Evolutionary conservation across 37 sponge, comb jelly and placozoan species (phyloP), one percentile per base, ranked within the genome.

Genomic region (Halisarca cf. caerulea): DNA sequence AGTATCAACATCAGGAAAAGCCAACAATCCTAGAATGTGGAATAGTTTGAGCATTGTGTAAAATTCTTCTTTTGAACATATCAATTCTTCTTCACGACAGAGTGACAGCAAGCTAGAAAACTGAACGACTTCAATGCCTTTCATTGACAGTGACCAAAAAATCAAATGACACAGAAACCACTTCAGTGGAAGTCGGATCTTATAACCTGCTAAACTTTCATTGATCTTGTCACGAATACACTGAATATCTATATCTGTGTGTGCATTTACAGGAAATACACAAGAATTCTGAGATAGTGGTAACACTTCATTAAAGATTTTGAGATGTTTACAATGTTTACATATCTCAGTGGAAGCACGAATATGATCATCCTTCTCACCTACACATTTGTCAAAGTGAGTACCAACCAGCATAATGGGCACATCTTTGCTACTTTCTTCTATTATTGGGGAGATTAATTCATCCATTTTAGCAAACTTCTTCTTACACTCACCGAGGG

Each of bases 21-120:
- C 35, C 1, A 68, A 68, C 1, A 68, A 4, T 1, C 69, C 69
- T 34, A 68, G 30, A 34, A 68, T 28, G 69, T 68, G 69, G 35
- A 68, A 68, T 25, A 68, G 33, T 28, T 68, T 68, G 35, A 68
- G 33, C 69, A 68, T 68, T 32, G 69, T 68, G 33, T 34, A 68
- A 34, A 68, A 30, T 34, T 68, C 69, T 1, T 68, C 69, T 68
- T 68, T 34, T 34, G 69, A 32, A 27, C 30, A 34, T 3, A 68
- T 17, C 33, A 68, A 34, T 0, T 68, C 30, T 18, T 68, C 34
- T 68, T 68, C 35, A n/a, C 17, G 32, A 34, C 69, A 68, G 7
- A 68, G 17, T 8, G 32, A 28, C n/a, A 28, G 69, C 28, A 68
- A 30, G 1, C 30, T 34, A 30, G 33, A 68, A 68, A 34, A 68